phyloP scores from a whole-genome alignment of 2,113 vertebrate genomes.

The Nerophis ophidion region DNA sequence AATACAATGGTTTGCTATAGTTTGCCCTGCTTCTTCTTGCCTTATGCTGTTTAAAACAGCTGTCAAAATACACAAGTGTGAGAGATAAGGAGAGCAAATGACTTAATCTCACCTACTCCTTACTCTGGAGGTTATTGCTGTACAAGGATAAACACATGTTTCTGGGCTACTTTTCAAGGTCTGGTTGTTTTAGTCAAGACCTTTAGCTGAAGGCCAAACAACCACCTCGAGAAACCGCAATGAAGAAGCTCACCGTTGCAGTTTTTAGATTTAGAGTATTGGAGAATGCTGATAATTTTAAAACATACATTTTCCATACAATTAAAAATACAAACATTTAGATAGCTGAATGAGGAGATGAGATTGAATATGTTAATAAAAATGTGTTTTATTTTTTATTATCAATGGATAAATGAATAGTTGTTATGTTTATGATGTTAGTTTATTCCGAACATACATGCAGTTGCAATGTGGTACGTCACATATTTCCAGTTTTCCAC shows the following conservation, averaged over 20 bases:
- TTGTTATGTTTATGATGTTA: too few relatives aligned
- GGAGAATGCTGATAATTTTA: neutral
- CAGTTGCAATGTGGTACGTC: too few relatives aligned
- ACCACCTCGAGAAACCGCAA: slow-evolving; percentile 13
- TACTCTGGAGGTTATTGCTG: slow-evolving; percentile 38
- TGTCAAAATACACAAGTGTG: slow-evolving; percentile 6
- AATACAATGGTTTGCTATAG: neutral
- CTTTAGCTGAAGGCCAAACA: slow-evolving; percentile 52
- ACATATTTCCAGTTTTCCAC: too few relatives aligned
- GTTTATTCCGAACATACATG: too few relatives aligned
- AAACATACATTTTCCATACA: too few relatives aligned
- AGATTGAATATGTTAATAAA: too few relatives aligned
- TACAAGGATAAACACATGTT: slow-evolving; percentile 45
- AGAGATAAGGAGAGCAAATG: slow-evolving; percentile 24
- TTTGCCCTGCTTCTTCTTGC: slow-evolving; percentile 35
- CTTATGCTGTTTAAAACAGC: slow-evolving; percentile 39
- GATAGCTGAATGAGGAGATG: too few relatives aligned
- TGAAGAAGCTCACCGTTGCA: neutral
- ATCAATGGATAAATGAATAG: too few relatives aligned
- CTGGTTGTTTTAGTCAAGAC: slow-evolving; percentile 30
- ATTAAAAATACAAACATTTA: too few relatives aligned
- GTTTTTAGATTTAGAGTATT: neutral
- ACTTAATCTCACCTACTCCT: slow-evolving; percentile 42
- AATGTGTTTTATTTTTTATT: too few relatives aligned
- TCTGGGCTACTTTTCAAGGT: slow-evolving; percentile 50